phyloP scores from a whole-genome alignment of 1,140 invertebrate species.

The Zeugodacus cucurbitae region DNA sequence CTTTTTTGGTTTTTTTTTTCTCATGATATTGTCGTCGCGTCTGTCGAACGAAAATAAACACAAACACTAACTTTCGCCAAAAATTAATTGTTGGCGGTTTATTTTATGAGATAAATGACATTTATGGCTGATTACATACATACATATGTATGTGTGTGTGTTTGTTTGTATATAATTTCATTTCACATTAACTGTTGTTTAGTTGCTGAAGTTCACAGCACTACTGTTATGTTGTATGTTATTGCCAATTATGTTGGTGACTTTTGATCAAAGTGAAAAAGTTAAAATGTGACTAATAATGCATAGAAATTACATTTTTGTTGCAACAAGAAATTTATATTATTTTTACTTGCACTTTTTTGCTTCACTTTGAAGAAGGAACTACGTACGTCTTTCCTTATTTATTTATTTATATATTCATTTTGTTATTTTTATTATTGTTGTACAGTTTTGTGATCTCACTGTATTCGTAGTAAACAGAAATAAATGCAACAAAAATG shows the following conservation, averaged over 20 bases:
- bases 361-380: not conserved
- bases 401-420: not conserved
- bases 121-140: not conserved
- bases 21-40: not conserved
- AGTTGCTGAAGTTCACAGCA: not conserved
- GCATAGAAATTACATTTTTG: not conserved
- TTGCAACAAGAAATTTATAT: not conserved
- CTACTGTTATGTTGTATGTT: not conserved
- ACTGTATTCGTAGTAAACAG: not conserved
- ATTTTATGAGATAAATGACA: not conserved
- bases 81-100: not conserved
- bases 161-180: not conserved
- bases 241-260: not conserved
- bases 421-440: not conserved
- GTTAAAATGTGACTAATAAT: not conserved
- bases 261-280: not conserved
- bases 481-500: not conserved
- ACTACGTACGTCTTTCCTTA: too few species aligned
- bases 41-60: not conserved
- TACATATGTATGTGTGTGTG: not conserved
- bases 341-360: not conserved
- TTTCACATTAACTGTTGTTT: not conserved
- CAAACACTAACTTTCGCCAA: constrained; percentile 18
- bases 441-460: not conserved
- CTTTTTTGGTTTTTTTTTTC: too few species aligned